phyloP scores from a whole-genome alignment of 2,888 invertebrate species.

The Polymixis flavicincta region DNA sequence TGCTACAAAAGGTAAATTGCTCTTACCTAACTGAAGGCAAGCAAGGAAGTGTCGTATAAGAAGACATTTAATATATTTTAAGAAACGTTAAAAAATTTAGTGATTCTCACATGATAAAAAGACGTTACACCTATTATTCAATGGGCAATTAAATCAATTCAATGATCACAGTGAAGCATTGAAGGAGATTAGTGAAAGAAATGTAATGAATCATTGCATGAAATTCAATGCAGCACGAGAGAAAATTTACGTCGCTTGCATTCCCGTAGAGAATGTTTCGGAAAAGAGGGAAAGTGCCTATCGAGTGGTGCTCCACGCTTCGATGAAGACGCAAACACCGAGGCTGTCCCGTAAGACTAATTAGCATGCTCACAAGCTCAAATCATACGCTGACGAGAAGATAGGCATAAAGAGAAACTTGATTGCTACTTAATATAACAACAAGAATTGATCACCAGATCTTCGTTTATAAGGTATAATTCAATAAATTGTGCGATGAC shows the following conservation, averaged over 20 bases:
- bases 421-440: slow-evolving; percentile 45
- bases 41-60: not conserved
- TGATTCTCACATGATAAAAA: slow-evolving; percentile 11
- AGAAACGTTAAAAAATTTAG: slow-evolving; percentile 22
- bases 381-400: slow-evolving; percentile 52
- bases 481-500: slow-evolving; percentile 43
- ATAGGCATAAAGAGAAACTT: slow-evolving; percentile 64
- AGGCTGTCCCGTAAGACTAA: slow-evolving; percentile 50
- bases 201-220: slow-evolving; percentile 60
- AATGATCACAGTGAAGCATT: slow-evolving; percentile 51
- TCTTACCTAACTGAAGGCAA: slow-evolving; percentile 15
- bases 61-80: slow-evolving; percentile 1
- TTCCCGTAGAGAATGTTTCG: slow-evolving; percentile 73
- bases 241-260: slow-evolving; percentile 70
- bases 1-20: not conserved
- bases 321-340: slow-evolving; percentile 67
- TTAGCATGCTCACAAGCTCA: slow-evolving; percentile 55
- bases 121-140: slow-evolving; percentile 58
- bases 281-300: slow-evolving; percentile 84
- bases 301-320: slow-evolving; percentile 69
- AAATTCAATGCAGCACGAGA: slow-evolving; percentile 62
- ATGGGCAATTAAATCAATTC: slow-evolving; percentile 53
- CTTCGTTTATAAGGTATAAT: slow-evolving; percentile 27
- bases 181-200: slow-evolving; percentile 47
- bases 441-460: slow-evolving; percentile 39